Conservation (phyloP, 2,888 invertebrate species). For the Campaea margaritaria region DNA sequence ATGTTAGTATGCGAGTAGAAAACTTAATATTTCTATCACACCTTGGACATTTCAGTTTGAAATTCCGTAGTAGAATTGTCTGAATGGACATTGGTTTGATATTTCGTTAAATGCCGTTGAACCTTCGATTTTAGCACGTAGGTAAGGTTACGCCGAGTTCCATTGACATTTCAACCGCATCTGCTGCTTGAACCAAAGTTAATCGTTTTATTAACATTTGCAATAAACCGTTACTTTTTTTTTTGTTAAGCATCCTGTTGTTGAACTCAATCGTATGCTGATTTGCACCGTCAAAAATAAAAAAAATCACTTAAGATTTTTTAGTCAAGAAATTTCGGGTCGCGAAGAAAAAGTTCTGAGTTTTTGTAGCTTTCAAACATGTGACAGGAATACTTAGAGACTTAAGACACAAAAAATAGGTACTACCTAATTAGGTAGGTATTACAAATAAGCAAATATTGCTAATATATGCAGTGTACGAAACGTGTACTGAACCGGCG, state of each 20-base stretch:
- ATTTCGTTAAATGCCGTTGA: too few species aligned
- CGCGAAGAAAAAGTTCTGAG: background rate
- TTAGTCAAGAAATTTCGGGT: too few species aligned
- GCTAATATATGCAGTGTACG: conserved; percentile 31
- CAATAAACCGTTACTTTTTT: conserved; percentile 3
- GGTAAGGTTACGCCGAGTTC: background rate
- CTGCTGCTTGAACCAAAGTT: background rate
- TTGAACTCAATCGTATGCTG: conserved; percentile 10
- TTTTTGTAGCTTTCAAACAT: conserved; percentile 19
- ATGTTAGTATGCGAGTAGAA: conserved; percentile 4
- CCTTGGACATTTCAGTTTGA: too few species aligned
- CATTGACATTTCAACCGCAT: conserved; percentile 10
- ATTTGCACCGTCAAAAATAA: conserved; percentile 10
- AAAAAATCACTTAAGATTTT: conserved; percentile 16
- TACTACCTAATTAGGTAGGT: background rate
- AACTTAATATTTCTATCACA: background rate
- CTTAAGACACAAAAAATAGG: background rate
- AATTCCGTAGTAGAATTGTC: too few species aligned
- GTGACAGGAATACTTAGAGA: conserved; percentile 5
- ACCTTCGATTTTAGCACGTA: too few species aligned
- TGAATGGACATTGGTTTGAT: too few species aligned
- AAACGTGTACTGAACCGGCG: conserved; percentile 47
- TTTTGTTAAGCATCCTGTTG: conserved; percentile 10
- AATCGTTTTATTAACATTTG: background rate
- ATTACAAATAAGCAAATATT: conserved; percentile 9